Conservation (phyloP, 1,140 invertebrate species). For the Chrysoperla carnea region DNA sequence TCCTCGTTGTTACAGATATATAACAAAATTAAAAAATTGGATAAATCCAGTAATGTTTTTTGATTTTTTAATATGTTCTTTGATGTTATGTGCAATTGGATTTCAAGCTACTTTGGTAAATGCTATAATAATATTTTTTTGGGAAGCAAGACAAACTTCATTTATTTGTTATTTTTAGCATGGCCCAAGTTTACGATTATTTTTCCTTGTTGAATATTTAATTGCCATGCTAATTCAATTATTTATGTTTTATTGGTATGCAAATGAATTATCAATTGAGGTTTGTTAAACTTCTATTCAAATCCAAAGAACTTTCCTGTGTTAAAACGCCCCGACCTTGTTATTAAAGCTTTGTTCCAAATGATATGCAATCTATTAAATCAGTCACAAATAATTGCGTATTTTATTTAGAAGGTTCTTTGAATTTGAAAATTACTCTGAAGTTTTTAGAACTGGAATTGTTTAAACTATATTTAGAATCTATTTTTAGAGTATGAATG, state of each 20-base stretch:
- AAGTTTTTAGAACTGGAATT: neutral
- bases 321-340: neutral
- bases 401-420: neutral
- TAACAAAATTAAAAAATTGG: conserved; percentile 11
- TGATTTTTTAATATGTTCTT: conserved; percentile 17
- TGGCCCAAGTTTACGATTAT: conserved; percentile 13
- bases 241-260: conserved; percentile 20
- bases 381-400: no score
- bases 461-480: conserved; percentile 1
- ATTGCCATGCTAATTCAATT: conserved; percentile 15
- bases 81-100: conserved; percentile 17
- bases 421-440: neutral
- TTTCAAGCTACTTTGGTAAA: conserved; percentile 18
- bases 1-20: conserved; percentile 11
- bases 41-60: conserved; percentile 17
- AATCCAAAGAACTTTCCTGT: neutral
- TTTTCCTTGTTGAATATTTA: conserved; percentile 17
- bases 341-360: no score
- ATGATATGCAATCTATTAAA: no score
- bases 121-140: conserved; percentile 3
- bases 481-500: conserved; percentile 15
- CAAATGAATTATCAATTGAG: conserved; percentile 16
- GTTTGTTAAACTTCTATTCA: conserved; percentile 7
- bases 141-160: neutral
- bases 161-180: conserved; percentile 11